These are phyloP conservation scores for Xestia xanthographa DNA, from an alignment of 2,888 invertebrate species.

Conservation along the genomic window DNA sequence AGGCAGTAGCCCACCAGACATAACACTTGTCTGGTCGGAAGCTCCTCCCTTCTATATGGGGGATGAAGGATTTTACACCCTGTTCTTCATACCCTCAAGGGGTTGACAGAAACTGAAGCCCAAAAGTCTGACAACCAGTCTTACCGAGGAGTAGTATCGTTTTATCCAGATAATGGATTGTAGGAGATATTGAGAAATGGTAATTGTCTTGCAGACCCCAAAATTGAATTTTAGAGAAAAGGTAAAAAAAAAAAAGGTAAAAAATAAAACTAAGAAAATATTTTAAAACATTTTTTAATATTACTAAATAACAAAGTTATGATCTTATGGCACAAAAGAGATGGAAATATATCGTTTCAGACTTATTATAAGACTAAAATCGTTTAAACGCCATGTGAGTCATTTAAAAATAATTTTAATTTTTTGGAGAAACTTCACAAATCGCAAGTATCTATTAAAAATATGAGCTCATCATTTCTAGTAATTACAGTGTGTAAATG, in stretches of 20 bases:
- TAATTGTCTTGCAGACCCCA: no score
- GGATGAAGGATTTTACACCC: no score
- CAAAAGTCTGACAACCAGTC: neutral
- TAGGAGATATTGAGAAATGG: no score
- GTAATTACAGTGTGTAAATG: no score
- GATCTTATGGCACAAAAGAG: slow-evolving; percentile 77
- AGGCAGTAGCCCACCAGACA: no score
- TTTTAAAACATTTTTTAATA: slow-evolving; percentile 77
- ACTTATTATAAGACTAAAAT: slow-evolving; percentile 64
- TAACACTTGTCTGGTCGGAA: no score
- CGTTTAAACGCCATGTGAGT: slow-evolving; percentile 41
- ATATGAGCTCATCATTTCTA: no score
- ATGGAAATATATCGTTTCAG: slow-evolving; percentile 64
- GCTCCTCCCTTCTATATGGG: no score
- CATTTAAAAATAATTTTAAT: neutral
- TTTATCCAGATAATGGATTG: neutral
- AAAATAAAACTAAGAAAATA: slow-evolving; percentile 63
- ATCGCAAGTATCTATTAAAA: neutral
- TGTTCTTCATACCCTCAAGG: no score
- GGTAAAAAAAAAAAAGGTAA: no score
- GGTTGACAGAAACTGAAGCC: neutral
- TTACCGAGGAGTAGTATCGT: neutral
- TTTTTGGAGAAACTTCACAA: neutral
- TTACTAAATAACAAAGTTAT: slow-evolving; percentile 77
- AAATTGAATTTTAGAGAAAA: no score